Evolutionary conservation across 2,113 vertebrate species (phyloP).

Genomic region (Cyanoramphus novaezelandiae): DNA sequence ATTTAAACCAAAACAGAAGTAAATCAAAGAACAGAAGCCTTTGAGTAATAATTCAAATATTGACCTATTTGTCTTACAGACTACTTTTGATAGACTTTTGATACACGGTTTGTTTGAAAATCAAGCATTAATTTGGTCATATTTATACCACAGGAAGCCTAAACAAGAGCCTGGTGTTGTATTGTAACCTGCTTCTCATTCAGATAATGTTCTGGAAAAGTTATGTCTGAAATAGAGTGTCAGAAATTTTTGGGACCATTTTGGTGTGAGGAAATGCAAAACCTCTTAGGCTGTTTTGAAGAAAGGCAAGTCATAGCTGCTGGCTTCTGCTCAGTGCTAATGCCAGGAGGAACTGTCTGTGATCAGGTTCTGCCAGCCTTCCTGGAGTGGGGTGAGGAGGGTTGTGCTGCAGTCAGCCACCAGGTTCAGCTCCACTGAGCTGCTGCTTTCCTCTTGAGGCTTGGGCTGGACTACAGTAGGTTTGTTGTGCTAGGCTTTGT

Average conservation of each 20-base stretch:
- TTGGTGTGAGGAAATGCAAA: background rate
- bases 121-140: background rate
- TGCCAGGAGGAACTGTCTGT: too few species aligned
- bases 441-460: rapidly evolving
- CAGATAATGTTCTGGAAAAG: background rate
- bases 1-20: background rate
- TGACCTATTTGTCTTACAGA: background rate
- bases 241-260: background rate
- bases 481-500: background rate
- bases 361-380: rapidly evolving
- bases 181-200: background rate
- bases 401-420: rapidly evolving
- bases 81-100: background rate
- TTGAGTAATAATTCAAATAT: background rate
- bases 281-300: background rate
- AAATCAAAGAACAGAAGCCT: background rate
- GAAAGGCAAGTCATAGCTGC: background rate
- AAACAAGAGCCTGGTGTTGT: background rate
- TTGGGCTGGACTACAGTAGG: background rate
- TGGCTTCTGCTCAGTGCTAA: background rate
- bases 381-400: background rate
- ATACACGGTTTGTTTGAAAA: background rate
- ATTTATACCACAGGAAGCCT: background rate
- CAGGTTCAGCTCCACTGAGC: background rate
- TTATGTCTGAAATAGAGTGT: background rate